These are phyloP conservation scores for Lepilemur ruficaudatus DNA, from an alignment of 2,797 vertebrate species.

Conservation along the genomic window DNA sequence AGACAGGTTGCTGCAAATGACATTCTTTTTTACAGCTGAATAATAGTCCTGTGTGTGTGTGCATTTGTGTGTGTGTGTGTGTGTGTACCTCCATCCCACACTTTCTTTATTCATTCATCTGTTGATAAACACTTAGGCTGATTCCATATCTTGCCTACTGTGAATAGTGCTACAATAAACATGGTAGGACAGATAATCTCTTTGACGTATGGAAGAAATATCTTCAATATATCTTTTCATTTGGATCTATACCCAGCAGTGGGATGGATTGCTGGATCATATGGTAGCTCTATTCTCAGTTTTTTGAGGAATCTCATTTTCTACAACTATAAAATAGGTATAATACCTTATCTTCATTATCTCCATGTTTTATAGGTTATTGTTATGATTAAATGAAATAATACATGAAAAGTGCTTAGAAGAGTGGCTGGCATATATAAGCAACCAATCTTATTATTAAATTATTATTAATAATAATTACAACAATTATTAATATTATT, in stretches of 20 bases:
- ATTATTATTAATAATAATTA: too few species aligned
- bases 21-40: not conserved
- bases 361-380: not conserved
- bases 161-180: not conserved
- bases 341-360: not conserved
- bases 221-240: not conserved
- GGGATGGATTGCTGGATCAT: not conserved
- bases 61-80: not conserved
- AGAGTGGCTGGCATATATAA: not conserved
- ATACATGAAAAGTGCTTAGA: not conserved
- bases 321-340: not conserved
- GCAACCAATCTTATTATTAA: not conserved
- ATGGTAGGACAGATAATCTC: not conserved
- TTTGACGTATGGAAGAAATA: not conserved
- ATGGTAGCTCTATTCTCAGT: not conserved
- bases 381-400: not conserved
- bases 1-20: not conserved
- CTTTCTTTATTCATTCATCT: not conserved
- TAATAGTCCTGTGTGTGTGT: not conserved
- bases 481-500: too few species aligned
- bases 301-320: not conserved
- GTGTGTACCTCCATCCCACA: not conserved
- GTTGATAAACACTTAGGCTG: not conserved
- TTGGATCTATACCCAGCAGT: not conserved
- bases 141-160: not conserved